A percentile compares a stretch with the other conserved stretches of the same genome.
Conservation (phyloP, 2,888 invertebrate species). For the Cacoxenus indagator region DNA sequence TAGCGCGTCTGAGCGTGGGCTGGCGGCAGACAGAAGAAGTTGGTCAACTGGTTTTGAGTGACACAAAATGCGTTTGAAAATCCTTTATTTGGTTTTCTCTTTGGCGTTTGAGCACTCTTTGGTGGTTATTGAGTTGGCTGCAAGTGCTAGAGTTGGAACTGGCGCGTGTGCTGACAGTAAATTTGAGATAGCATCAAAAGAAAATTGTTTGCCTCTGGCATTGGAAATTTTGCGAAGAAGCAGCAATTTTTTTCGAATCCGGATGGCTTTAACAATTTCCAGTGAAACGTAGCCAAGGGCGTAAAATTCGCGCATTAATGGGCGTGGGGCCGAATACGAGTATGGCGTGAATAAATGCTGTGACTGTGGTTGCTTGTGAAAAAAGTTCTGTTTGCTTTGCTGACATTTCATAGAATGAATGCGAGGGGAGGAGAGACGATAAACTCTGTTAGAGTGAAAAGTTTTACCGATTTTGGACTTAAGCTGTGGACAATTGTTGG, state of each 20-base stretch:
- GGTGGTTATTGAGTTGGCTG: background rate
- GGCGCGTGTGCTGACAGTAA: background rate
- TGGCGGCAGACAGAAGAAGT: background rate
- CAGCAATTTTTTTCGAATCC: no score
- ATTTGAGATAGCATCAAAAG: background rate
- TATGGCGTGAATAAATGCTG: background rate
- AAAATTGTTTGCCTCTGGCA: background rate
- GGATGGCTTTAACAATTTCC: no score
- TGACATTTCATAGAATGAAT: no score
- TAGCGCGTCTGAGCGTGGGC: slow-evolving; percentile 29
- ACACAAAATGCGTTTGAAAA: slow-evolving; percentile 49
- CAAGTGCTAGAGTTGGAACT: background rate
- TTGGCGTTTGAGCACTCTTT: background rate
- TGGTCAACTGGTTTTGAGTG: slow-evolving; percentile 40
- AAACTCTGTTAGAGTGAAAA: no score
- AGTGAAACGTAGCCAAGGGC: no score
- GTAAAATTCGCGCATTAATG: no score
- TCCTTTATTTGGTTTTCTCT: background rate
- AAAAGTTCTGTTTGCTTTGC: background rate
- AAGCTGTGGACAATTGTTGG: background rate
- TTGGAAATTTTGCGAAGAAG: background rate
- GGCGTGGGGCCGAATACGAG: background rate
- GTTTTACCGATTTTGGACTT: background rate
- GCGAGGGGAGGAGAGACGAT: no score
- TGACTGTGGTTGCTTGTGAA: background rate